Conservation (phyloP, 1,140 invertebrate genomes). For the Heliothis subflexa region DNA sequence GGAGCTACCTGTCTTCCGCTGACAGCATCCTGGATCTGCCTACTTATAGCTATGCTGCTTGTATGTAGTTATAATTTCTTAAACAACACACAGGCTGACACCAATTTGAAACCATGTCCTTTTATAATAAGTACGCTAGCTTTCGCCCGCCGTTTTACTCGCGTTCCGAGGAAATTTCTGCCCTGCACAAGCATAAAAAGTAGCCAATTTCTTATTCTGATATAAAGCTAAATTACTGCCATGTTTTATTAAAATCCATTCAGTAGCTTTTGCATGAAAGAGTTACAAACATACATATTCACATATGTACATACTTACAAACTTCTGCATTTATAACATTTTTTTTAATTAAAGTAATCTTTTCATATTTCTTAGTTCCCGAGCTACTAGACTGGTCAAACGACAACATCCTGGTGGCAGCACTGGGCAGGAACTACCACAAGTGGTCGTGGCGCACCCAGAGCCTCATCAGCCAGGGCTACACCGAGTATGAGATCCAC, state of each 20-base stretch:
- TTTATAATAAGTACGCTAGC: neutral
- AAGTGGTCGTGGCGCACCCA: slow-evolving; percentile 77
- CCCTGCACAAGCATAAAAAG: too few species aligned
- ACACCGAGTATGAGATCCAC: slow-evolving; percentile 57
- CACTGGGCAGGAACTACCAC: slow-evolving; percentile 72
- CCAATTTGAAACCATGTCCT: neutral
- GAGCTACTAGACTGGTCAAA: slow-evolving; percentile 78
- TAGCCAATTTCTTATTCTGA: too few species aligned
- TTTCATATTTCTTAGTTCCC: slow-evolving; percentile 63
- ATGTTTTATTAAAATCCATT: too few species aligned
- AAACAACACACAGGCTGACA: too few species aligned
- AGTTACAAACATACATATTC: too few species aligned
- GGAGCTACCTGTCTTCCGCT: slow-evolving; percentile 69
- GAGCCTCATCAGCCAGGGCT: slow-evolving; percentile 64
- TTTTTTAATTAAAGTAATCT: neutral
- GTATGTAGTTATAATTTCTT: slow-evolving; percentile 55
- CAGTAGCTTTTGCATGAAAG: too few species aligned
- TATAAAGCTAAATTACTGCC: too few species aligned
- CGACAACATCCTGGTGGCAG: slow-evolving; percentile 74
- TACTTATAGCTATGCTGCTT: slow-evolving; percentile 68
- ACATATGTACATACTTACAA: too few species aligned
- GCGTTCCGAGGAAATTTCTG: too few species aligned
- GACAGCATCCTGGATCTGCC: slow-evolving; percentile 77
- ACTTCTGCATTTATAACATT: too few species aligned
- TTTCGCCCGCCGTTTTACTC: too few species aligned